Base-by-base conservation (phyloP, 2,888 invertebrate species). In the Apodemia hepburni region DNA sequence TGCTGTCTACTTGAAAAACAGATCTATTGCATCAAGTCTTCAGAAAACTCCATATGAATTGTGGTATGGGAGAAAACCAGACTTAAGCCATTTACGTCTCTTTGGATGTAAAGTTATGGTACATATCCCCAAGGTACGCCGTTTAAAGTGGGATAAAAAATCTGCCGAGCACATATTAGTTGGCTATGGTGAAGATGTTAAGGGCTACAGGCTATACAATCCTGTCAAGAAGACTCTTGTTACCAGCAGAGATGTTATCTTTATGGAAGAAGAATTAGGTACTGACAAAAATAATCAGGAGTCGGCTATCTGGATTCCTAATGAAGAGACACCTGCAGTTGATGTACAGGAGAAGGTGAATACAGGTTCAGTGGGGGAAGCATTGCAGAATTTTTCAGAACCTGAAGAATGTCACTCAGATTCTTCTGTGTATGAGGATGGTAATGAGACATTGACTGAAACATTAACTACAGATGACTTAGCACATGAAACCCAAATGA, bases 171-270 rank as follows among this genome's bases (percentile, higher is more conserved):
- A 33, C 35, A 61, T 61, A 57, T 54, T 61, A 61, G 61, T 61
- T 57, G 54, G 61, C 12, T 54, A 54, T 61, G 27, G 54, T 18
- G 61, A 57, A 42, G 22, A 61, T 42, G 42, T 61, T 42, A 57
- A 61, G 45, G 17, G 57, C 11, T 61, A 61, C 42, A 42, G 57
- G 8, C 38, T 61, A 38, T 57, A 61, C 17, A 54, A 61, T 61
- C 57, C 54, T 57, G 22, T 42, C 15, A 61, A 61, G 54, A 61
- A 54, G 3, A 61, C 12, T 38, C 15, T 57, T 22, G 18, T 54
- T n/a, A 57, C 18, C 54, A 61, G 54, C 57, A 61, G 57, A 61
- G 57, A 61, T 61, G 61, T 61, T 8, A 57, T 57, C 15, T 22
- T 61, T 42, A 51, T 51, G 18, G 51, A 51, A 51, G 51, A 51